Evolutionary conservation across 1,140 invertebrate genomes (phyloP), one percentile per base, ranked within the genome.

Genomic region (Drosophila leontia): DNA sequence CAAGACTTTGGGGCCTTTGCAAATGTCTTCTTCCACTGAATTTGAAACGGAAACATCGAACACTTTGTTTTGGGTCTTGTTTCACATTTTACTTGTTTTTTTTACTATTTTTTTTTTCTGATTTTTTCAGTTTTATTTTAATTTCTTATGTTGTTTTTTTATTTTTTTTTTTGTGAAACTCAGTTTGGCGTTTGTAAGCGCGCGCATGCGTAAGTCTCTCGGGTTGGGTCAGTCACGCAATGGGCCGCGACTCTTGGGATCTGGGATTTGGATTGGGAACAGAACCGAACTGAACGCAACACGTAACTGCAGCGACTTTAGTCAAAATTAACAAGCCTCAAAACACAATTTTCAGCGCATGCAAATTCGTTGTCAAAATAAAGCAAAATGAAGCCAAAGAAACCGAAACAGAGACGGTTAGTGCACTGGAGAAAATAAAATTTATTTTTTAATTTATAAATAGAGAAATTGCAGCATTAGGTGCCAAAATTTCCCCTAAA

Each of bases 301-400:
- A 78, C 82, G 77, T 80, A 74, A 71, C 75, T 78, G 67, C 72
- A 88, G 64, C 68, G 69, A 85, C 75, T 85, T 90, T 82, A 80
- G 85, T 85, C 85, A 90, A 91, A 91, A 82, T 81, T 82, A 91
- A 91, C 90, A 91, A 90, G 85, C 64, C 82, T 91, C 86, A 77
- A 82, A 91, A 91, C 90, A 91, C 90, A 91, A 82, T 83, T 87
- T 91, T 69, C 64, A 86, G 61, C 75, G 85, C 90, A 91, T 91
- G 90, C 90, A 91, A 91, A 91, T 91, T 91, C 90, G 90, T 81
- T 91, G 83, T 91, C 80, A 70, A 90, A 88, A 85, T 88, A 88
- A 51, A 69, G 62, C 56, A 65, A 64, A 68, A 55, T 50, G 55
- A 78, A 61, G 61, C 53, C 32, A 65, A 65, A 35, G 39, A 44